Evolutionary conservation across 92 coral and sea anemone genomes (phyloP), one percentile per base, ranked within the genome.

Genomic region (Zoanthus gigantus): DNA sequence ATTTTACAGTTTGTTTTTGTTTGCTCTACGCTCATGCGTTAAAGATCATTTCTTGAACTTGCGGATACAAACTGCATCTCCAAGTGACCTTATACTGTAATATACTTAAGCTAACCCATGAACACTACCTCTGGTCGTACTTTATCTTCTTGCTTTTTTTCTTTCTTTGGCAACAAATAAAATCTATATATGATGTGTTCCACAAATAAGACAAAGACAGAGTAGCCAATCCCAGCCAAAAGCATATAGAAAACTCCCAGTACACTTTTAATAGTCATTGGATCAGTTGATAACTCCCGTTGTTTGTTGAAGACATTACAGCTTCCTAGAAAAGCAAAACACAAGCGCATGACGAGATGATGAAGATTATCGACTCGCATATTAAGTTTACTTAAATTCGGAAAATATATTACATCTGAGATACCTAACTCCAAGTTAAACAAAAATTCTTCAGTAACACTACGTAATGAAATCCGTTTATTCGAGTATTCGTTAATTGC

Each of bases 201-300:
- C 31, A 50, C 80, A 34, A 76, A 12, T 9, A 76, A 44, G 17
- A 28, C 80, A 6, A 76, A 32, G 4, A 53, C 23, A 60, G 80
- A 76, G 80, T 76, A 76, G 17, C 37, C 30, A 30, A 76, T 76
- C 30, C 80, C 80, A 14, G 18, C 80, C 44, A 50, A 10, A 13
- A 76, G 80, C 80, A 76, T 76, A 63, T 76, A 76, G 34, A 76
- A 76, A 5, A 76, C 80, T 15, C 80, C 80, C 63, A 18, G 61
- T 28, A 76, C 80, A 53, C 80, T 76, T 53, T 50, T 61, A 12
- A 76, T 12, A 9, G 80, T 61, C 18, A 76, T 76, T 7, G 80
- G 80, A 76, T 76, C 80, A 7, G 80, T 76, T 76, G 80, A 76
- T 5, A 76, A 52, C 42, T 76, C 61, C 60, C 8, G 17, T 5